phyloP scores from a whole-genome alignment of 2,113 vertebrate genomes.

The Clupea harengus region DNA sequence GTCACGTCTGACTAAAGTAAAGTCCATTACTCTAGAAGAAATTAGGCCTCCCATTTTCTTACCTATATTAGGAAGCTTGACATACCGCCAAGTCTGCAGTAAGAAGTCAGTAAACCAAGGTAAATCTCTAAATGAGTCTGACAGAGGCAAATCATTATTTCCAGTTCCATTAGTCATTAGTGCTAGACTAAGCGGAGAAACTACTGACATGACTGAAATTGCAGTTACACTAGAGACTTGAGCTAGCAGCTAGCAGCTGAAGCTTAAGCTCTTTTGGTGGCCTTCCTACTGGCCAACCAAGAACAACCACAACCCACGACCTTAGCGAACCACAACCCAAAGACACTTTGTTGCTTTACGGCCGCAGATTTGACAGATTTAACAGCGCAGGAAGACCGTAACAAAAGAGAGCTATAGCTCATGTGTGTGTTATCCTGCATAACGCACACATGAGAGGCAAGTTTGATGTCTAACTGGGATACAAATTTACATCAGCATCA shows the following conservation, averaged over 20 bases:
- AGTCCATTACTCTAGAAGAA: background rate
- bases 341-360: background rate
- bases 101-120: background rate
- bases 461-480: no score
- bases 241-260: background rate
- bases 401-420: no score
- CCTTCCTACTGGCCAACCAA: background rate
- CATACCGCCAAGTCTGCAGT: background rate
- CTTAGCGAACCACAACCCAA: background rate
- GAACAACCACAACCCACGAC: background rate
- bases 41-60: background rate
- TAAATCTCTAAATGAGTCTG: constrained; percentile 5
- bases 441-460: no score
- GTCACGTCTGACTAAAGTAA: background rate
- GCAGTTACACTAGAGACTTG: background rate
- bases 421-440: no score
- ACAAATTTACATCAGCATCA: no score
- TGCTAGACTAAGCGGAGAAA: background rate
- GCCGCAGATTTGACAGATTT: background rate
- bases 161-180: background rate
- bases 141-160: background rate
- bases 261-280: background rate
- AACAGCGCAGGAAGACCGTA: background rate
- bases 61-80: no score
- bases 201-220: background rate